Base-by-base conservation (phyloP, 2,888 invertebrate species). In the Aspidiotus rigidus region DNA sequence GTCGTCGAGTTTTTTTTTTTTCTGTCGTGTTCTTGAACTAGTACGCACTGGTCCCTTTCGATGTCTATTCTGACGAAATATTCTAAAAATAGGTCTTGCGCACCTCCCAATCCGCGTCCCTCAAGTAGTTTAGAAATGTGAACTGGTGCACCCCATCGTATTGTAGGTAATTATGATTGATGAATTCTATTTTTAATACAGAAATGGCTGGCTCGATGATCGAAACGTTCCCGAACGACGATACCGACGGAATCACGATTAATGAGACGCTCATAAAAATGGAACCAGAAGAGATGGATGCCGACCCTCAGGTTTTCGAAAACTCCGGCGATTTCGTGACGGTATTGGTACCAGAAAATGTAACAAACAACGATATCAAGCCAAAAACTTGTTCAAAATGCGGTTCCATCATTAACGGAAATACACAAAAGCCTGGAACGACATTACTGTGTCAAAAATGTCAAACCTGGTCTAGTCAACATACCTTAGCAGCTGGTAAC, bases 261-360 rank as follows among this genome's bases (percentile, higher is more conserved):
- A 67, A 53, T n/a, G 67, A 67, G 39, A 67, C 67, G 11, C 42
- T 60, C 8, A 67, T 67, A 11, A 67, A 67, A 67, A 59, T 67
- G 49, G 67, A 67, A 60, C 67, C 67, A 0, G 44, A 59, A 67
- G 67, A 67, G 3, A 28, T 28, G 28, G 60, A 28, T 39, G 13
- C 53, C 15, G 67, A 59, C 1, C 11, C 60, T n/a, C 39, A 39
- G 13, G 8, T 28, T 11, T 39, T 60, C 16, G 60, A 67, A 11
- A n/a, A 28, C 2, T 60, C 67, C 10, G 67, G 67, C 7, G 40
- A 67, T 40, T 67, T 67, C 44, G 15, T 67, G n/a, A 67, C 67
- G 8, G 67, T 67, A n/a, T 39, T 67, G n/a, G 67, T 67, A 10
- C 60, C 67, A 11, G 67, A 67, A 15, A 49, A 67, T 7, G 17